phyloP scores from a whole-genome alignment of 1,140 invertebrate species.

The Bombus haemorrhoidalis region DNA sequence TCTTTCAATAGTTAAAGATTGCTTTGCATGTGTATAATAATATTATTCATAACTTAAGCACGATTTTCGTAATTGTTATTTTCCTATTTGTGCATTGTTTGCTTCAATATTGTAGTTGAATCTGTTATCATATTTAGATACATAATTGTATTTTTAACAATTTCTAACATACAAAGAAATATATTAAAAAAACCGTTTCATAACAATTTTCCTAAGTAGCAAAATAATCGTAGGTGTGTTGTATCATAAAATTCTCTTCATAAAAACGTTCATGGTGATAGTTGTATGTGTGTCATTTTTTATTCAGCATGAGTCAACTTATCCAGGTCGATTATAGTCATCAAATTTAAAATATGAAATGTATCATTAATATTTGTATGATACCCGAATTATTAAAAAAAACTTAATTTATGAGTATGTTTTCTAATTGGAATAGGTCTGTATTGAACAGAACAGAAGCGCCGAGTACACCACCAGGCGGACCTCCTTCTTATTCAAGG shows the following conservation, averaged over 20 bases:
- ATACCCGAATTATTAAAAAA: neutral
- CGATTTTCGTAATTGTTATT: neutral
- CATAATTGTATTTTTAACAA: neutral
- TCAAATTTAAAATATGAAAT: neutral
- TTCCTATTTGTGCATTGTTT: neutral
- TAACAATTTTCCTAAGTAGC: neutral
- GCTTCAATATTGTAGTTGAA: neutral
- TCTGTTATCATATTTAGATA: neutral
- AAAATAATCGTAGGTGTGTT: neutral
- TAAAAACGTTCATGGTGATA: neutral
- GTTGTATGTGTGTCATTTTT: neutral
- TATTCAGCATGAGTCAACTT: constrained; percentile 34
- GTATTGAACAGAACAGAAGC: constrained; percentile 76
- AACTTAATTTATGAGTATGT: constrained; percentile 34
- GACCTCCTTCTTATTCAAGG: constrained; percentile 86
- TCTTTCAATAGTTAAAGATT: neutral
- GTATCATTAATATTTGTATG: neutral
- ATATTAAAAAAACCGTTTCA: neutral
- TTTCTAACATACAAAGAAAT: neutral
- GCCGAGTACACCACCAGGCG: constrained; percentile 84
- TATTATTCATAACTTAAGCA: neutral
- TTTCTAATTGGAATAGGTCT: constrained; percentile 64
- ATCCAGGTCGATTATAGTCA: neutral
- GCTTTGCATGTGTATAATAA: constrained; percentile 22
- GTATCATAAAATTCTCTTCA: neutral